phyloP scores from a whole-genome alignment of 2,888 invertebrate genomes.

The Megalurothrips usitatus region DNA sequence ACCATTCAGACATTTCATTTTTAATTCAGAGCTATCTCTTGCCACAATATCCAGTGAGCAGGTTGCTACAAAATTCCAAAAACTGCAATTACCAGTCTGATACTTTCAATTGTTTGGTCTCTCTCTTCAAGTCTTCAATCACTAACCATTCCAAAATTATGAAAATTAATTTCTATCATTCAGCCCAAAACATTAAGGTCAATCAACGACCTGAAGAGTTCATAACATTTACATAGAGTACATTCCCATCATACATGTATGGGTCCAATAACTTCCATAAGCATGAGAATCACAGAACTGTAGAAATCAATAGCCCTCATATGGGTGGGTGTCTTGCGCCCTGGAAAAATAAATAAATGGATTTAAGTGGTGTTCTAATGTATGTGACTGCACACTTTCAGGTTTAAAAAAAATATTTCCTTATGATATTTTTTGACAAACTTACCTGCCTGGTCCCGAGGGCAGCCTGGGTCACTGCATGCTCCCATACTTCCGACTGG shows the following conservation, averaged over 20 bases:
- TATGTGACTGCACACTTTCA: too few relatives aligned
- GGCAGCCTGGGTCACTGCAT: conserved; percentile 39
- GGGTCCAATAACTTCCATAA: too few relatives aligned
- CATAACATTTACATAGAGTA: not conserved
- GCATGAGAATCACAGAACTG: not conserved
- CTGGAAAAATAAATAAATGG: not conserved
- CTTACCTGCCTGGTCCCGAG: not conserved
- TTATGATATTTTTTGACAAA: not conserved
- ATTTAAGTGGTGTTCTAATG: not conserved
- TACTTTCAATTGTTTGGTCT: not conserved
- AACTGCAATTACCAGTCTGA: too few relatives aligned
- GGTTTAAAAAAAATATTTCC: not conserved
- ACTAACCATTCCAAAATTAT: not conserved
- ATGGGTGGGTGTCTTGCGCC: conserved; percentile 9
- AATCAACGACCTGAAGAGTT: not conserved
- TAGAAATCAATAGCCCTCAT: not conserved
- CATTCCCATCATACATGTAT: too few relatives aligned
- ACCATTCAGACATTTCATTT: too few relatives aligned
- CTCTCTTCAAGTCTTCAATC: not conserved
- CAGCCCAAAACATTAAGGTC: not conserved
- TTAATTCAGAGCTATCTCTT: not conserved
- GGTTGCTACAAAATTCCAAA: too few relatives aligned
- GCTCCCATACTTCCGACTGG: conserved; percentile 41
- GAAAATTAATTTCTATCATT: not conserved
- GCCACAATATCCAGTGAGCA: not conserved